Base-by-base conservation (phyloP, 2,113 vertebrate species). In the Sprattus sprattus region DNA sequence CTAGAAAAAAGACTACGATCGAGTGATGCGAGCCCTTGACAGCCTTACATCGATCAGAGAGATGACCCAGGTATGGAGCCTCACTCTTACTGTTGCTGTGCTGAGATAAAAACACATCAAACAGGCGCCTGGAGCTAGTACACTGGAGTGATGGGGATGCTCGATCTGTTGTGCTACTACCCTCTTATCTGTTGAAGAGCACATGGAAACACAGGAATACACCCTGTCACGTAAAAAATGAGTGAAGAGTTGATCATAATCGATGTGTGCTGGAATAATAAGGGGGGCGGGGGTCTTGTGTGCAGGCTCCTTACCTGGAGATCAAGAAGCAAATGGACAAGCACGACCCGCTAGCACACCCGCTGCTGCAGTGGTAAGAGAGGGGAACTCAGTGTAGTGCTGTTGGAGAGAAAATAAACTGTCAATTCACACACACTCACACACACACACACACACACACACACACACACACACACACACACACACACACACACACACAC, bases 281-380 rank as follows among this genome's bases (percentile, higher is more conserved):
- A 2, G 71, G 39, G 28, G 18, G 2, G 28, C 8, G 2, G 81
- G 50, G 44, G 44, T 45, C 32, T 45, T 44, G 39, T 91, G 94
- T 92, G 83, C 91, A 98, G 97, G 96, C 96, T 89, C 96, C 97
- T 83, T 98, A 97, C 90, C 93, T 98, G 95, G 97, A 98, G 95
- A 97, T 98, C 90, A 98, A 98, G 94, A 98, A 96, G 91, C 97
- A 98, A 94, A 97, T 98, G 97, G 97, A 98, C 93, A 97, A 95
- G 94, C 96, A 96, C 90, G 97, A 98, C 80, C 95, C 97, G 0
- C 94, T 98, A 91, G 97, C 97, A 86, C 97, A 98, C 92, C 97
- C 97, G 60, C 92, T 98, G 87, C 93, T 98, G 88, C 96, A 97
- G 83, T 98, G 97, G 96, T 97, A 96, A 83, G 86, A 83, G 86